Evolutionary conservation across 2,888 invertebrate species (phyloP), one percentile per base, ranked within the genome.

Genomic region (Heteromyza rotundicornis): DNA sequence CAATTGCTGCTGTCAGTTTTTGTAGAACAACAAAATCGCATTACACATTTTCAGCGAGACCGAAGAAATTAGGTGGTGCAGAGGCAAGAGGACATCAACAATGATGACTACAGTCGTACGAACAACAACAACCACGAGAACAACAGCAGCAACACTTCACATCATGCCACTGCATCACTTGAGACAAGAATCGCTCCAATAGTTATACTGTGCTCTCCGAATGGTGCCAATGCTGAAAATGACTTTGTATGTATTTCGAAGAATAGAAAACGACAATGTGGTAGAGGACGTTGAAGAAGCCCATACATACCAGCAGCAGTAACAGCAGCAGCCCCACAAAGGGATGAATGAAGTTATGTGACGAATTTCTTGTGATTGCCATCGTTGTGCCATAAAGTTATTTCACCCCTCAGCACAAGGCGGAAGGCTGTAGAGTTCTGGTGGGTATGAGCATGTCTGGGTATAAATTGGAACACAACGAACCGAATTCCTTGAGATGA

Each of bases 1-100:
- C 57, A 57, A 49, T 35, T 51, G 35, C 7, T 50, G 57, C 57
- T 49, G 10, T 49, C 20, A 16, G 14, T 19, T 57, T 57, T 57
- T 50, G 50, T 49, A 7, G 40, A 40, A n/a, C 40, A 40, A 8
- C 10, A 40, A 40, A 40, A 40, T 40, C 10, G 40, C 40, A 40
- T 40, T 40, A n/a, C n/a, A n/a, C 27, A 44, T 44, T 44, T 56
- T 56, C 55, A 47, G 47, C 47, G 47, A 56, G 47, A 27, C 24
- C 23, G 54, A 40, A 56, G 12, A 20, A 56, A 56, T 16, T 19
- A 56, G 14, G 32, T 12, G 44, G 44, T 19, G 44, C 44, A 20
- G 17, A 22, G 7, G 22, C 23, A 24, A 40, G 22, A 23, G 44
- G 23, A 55, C 40, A 40, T 22, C 27, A 40, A 44, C 22, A 44